These are phyloP conservation scores for Danio kyathit DNA, from an alignment of 2,797 vertebrate species.

Conservation along the genomic window DNA sequence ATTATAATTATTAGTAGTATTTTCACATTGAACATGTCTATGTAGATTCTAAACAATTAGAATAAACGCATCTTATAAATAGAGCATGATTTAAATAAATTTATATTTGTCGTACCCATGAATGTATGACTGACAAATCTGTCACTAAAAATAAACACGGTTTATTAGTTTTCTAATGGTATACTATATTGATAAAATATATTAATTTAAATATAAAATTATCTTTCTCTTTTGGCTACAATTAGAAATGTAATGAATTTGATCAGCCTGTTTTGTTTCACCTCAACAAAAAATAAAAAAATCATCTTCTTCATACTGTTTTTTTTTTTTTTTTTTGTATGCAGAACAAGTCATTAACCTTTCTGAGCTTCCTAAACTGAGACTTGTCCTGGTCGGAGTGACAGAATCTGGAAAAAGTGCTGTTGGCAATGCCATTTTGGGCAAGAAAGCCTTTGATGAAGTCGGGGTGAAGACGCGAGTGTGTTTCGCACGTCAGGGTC, in stretches of 20 bases:
- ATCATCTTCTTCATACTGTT: not conserved
- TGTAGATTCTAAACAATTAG: not conserved
- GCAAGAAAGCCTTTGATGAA: conserved; percentile 51
- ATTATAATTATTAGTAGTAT: no score
- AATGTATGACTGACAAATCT: not conserved
- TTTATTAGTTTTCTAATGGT: no score
- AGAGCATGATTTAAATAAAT: not conserved
- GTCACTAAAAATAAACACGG: no score
- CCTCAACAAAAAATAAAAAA: no score
- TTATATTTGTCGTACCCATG: no score
- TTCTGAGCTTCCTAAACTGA: conserved; percentile 18
- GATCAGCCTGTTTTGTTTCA: not conserved
- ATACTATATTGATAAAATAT: no score
- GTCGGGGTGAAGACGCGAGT: conserved; percentile 52
- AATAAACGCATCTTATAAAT: not conserved
- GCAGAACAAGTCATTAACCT: conserved; percentile 26
- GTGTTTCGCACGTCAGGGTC: conserved; percentile 33
- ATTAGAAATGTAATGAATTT: not conserved
- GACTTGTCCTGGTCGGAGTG: conserved; percentile 57
- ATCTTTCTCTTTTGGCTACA: no score
- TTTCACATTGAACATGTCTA: not conserved
- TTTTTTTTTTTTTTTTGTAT: not conserved
- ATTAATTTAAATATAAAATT: not conserved
- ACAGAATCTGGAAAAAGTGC: conserved; percentile 60
- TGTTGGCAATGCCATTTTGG: conserved; percentile 58